Evolutionary conservation across 2,888 invertebrate species (phyloP).

Genomic region (Drosophila recens): DNA sequence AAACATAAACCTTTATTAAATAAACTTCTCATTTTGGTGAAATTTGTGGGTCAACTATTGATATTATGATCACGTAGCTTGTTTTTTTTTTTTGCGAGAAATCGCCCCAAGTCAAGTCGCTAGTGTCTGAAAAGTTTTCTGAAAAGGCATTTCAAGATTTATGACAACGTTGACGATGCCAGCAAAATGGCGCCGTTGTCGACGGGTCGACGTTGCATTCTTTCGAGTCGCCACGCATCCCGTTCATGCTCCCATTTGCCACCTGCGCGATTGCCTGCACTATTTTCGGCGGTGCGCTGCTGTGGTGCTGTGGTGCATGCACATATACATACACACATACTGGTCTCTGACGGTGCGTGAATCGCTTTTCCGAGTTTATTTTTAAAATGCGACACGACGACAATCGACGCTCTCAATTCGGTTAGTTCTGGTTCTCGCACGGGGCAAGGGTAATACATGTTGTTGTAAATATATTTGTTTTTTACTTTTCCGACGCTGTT

Average conservation of each 20-base stretch:
- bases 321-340: conserved; percentile 15
- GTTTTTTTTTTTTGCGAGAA: conserved; percentile 62
- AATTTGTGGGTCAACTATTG: conserved; percentile 78
- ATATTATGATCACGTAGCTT: conserved; percentile 79
- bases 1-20: conserved; percentile 39
- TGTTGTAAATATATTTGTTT: conserved; percentile 1
- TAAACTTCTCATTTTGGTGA: conserved; percentile 35
- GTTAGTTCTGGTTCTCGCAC: conserved; percentile 33
- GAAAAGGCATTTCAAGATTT: conserved; percentile 64
- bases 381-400: conserved; percentile 66
- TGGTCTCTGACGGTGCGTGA: conserved; percentile 43
- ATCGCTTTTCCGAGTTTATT: conserved; percentile 66
- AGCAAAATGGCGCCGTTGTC: conserved; percentile 59
- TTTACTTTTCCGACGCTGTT: conserved; percentile 44
- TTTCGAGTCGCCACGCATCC: conserved; percentile 58
- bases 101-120: conserved; percentile 55
- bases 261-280: conserved; percentile 75
- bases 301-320: conserved; percentile 8
- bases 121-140: conserved; percentile 16
- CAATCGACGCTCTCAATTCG: conserved; percentile 67
- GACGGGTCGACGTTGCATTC: conserved; percentile 58
- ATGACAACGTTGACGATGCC: conserved; percentile 53
- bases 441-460: conserved; percentile 69
- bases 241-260: conserved; percentile 75
- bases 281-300: conserved; percentile 61